A percentile compares a stretch with the other conserved stretches of the same genome.
Evolutionary conservation across 1,140 invertebrate species (phyloP).

Genomic region (Micrasema longulum): DNA sequence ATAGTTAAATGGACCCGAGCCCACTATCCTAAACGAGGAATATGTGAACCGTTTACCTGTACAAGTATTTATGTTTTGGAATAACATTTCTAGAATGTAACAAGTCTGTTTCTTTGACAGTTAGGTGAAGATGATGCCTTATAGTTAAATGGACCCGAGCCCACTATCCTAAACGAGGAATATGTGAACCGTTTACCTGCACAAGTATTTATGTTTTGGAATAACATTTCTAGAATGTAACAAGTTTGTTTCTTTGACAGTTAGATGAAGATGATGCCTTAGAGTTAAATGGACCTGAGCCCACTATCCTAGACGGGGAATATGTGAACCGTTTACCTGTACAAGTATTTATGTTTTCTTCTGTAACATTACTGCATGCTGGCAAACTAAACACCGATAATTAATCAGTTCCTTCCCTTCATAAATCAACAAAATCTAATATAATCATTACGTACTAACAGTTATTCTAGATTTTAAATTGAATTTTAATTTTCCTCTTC

Average conservation of each 20-base stretch:
- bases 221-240: conserved; percentile 9
- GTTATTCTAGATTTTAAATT: too few species aligned
- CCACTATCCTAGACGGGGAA: conserved; percentile 11
- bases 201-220: conserved; percentile 33
- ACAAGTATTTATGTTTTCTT: conserved; percentile 38
- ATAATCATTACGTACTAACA: too few species aligned
- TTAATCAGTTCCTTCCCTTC: too few species aligned
- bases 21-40: conserved; percentile 13
- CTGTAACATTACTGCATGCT: conserved; percentile 8
- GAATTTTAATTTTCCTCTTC: too few species aligned
- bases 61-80: not conserved
- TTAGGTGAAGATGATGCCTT: conserved; percentile 32
- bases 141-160: conserved; percentile 21
- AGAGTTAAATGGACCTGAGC: conserved; percentile 22
- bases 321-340: not conserved
- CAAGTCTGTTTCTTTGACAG: conserved; percentile 27
- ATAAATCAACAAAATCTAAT: too few species aligned
- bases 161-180: conserved; percentile 5
- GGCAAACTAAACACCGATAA: too few species aligned
- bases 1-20: conserved; percentile 17
- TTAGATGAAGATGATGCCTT: conserved; percentile 33
- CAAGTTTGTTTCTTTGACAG: conserved; percentile 28
- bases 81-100: conserved; percentile 9
- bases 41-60: conserved; percentile 2
- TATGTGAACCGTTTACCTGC: not conserved